Conservation (phyloP, 2,888 invertebrate species). For the Eurytoma californica region DNA sequence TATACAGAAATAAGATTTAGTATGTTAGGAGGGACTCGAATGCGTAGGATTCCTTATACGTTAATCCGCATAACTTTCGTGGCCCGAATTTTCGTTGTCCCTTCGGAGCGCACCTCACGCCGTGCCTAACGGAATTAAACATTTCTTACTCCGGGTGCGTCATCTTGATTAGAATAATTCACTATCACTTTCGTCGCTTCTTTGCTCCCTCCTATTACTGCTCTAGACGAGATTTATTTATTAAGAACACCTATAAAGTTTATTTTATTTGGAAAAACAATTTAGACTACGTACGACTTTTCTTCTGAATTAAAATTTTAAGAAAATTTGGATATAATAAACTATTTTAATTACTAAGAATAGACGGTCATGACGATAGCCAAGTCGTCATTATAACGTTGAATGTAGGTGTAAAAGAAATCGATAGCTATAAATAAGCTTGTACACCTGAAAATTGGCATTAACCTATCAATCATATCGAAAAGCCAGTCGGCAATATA, state of each 20-base stretch:
- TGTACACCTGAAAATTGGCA: constrained; percentile 4
- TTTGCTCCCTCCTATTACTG: neutral
- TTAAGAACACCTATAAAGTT: too few species aligned
- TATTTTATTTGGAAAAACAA: too few species aligned
- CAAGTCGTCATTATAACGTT: neutral
- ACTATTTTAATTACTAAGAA: too few species aligned
- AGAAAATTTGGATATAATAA: too few species aligned
- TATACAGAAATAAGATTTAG: too few species aligned
- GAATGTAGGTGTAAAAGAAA: neutral
- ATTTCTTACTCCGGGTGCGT: constrained; percentile 66
- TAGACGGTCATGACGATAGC: too few species aligned
- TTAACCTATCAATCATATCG: constrained; percentile 38
- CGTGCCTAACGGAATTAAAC: constrained; percentile 60
- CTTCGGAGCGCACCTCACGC: constrained; percentile 57
- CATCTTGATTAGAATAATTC: constrained; percentile 65
- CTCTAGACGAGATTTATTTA: neutral
- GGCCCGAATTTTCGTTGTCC: constrained; percentile 50
- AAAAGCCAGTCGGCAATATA: constrained; percentile 22
- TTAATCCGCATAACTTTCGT: constrained; percentile 66
- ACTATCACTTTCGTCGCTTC: constrained; percentile 34
- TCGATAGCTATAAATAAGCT: constrained; percentile 39
- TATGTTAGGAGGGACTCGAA: constrained; percentile 29
- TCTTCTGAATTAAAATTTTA: too few species aligned
- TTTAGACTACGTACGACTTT: too few species aligned
- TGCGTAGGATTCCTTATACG: constrained; percentile 55